Evolutionary conservation across 2,797 vertebrate genomes (phyloP).

Genomic region (Telmatherina bonti): DNA sequence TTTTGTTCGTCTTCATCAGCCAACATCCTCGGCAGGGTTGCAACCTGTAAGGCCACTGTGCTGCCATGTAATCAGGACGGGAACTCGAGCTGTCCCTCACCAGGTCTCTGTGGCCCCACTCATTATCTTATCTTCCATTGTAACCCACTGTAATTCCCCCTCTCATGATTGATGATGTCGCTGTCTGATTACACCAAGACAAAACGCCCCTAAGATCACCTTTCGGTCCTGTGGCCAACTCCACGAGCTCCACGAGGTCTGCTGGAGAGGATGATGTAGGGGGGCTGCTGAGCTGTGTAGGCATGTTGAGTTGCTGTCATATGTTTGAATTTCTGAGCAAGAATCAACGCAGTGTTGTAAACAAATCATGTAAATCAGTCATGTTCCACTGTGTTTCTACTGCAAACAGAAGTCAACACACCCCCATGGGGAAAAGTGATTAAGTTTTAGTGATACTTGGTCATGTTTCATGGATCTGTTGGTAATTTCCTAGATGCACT

Average conservation of each 20-base stretch:
- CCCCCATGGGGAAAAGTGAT: not conserved
- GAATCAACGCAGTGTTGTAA: conserved; percentile 9
- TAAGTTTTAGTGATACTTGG: not conserved
- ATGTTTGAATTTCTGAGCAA: conserved; percentile 9
- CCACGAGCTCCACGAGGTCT: conserved; percentile 51
- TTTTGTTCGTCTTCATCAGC: conserved; percentile 18
- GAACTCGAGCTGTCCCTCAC: conserved; percentile 73
- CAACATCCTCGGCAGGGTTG: conserved; percentile 22
- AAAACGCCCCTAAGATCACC: conserved; percentile 76
- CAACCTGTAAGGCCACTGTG: conserved; percentile 36
- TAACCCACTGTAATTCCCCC: conserved; percentile 79
- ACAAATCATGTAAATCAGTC: not conserved
- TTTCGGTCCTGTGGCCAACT: conserved; percentile 72
- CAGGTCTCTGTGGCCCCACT: conserved; percentile 69
- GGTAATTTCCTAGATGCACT: conserved; percentile 34
- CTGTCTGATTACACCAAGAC: conserved; percentile 83
- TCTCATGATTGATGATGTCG: conserved; percentile 81
- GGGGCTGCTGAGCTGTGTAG: not conserved
- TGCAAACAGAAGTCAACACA: not conserved
- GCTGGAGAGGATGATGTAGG: conserved; percentile 15
- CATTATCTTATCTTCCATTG: conserved; percentile 83
- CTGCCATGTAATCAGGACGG: conserved; percentile 71
- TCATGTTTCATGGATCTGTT: conserved; percentile 25
- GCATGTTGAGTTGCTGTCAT: conserved; percentile 31
- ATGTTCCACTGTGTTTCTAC: not conserved